phyloP scores from a whole-genome alignment of 2,113 vertebrate species.

The Orcinus orca region DNA sequence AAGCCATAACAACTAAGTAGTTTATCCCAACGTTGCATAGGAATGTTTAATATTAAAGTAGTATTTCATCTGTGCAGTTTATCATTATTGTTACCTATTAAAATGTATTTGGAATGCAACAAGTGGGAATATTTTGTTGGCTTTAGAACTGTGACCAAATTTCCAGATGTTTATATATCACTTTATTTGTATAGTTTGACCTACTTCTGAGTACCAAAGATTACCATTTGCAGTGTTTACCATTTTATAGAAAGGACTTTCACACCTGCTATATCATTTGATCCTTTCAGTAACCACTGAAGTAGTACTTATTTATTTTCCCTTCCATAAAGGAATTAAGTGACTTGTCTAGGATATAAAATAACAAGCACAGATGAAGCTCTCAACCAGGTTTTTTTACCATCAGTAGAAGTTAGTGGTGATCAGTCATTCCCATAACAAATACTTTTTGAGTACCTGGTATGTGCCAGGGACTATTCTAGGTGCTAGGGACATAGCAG shows the following conservation, averaged over 20 bases:
- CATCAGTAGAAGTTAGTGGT: background rate
- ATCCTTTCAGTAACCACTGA: background rate
- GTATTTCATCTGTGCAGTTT: background rate
- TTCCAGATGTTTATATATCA: background rate
- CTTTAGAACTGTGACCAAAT: background rate
- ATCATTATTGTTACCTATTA: background rate
- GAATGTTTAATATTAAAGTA: background rate
- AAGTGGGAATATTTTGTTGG: background rate
- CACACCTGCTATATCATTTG: background rate
- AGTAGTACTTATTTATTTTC: background rate
- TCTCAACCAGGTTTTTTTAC: background rate
- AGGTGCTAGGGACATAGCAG: background rate
- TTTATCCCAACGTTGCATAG: background rate
- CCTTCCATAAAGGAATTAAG: background rate
- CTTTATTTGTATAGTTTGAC: background rate
- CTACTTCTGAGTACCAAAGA: background rate
- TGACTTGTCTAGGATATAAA: background rate
- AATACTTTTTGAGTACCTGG: background rate
- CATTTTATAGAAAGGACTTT: constrained; percentile 21
- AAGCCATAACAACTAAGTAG: background rate
- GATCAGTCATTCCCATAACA: background rate
- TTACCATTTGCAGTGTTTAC: background rate
- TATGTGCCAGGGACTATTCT: background rate
- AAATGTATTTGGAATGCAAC: background rate
- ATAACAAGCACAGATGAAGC: background rate